Base-by-base conservation (phyloP, 23 tunicate genomes). In the Clavelina lepadiformis region DNA sequence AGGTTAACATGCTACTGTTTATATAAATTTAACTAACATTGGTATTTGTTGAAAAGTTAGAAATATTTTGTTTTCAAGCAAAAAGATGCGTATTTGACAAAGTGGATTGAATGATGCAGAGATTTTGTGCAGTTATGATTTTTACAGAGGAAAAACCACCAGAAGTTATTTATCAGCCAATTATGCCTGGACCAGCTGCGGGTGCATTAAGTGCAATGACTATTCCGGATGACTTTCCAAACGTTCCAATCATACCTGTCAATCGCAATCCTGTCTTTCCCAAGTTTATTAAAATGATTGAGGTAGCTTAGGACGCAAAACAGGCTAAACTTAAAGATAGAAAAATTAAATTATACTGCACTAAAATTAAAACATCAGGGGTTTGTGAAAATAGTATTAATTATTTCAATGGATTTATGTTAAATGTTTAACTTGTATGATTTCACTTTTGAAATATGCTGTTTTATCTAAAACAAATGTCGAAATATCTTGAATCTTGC, bases 241-340 rank as follows among this genome's bases (percentile, higher is more conserved):
- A 79, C 54, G 79, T 93, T 1, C 98, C 98, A 27, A 73, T 93
- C 19, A 76, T 93, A 25, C 83, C 93, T 56, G 93, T 85, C 33
- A 79, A 74, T 31, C 58, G 82, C 31, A 93, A 85, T 68, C 98
- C 98, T 31, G 86, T 93, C 18, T 93, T 72, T 74, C 98, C 98
- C 0, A 84, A 82, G 55, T 93, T 93, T 70, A 74, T 83, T 31
- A 83, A 85, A 85, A 93, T 93, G 88, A 74, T 93, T 32, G 98
- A 93, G 82, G 93, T 89, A 41, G 68, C 36, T 41, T 41, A 15
- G 15, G 15, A 41, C 15, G 49, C 49, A 41, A 41, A 41, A 11
- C 15, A 41, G 49, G 15, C 49, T n/a, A n/a, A n/a, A n/a, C n/a
- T n/a, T n/a, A n/a, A n/a, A n/a, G n/a, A n/a, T n/a, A n/a, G n/a